A percentile compares a stretch with the other conserved stretches of the same genome.
Evolutionary conservation across 2,113 vertebrate genomes (phyloP).

Genomic region (Laterallus jamaicensis): DNA sequence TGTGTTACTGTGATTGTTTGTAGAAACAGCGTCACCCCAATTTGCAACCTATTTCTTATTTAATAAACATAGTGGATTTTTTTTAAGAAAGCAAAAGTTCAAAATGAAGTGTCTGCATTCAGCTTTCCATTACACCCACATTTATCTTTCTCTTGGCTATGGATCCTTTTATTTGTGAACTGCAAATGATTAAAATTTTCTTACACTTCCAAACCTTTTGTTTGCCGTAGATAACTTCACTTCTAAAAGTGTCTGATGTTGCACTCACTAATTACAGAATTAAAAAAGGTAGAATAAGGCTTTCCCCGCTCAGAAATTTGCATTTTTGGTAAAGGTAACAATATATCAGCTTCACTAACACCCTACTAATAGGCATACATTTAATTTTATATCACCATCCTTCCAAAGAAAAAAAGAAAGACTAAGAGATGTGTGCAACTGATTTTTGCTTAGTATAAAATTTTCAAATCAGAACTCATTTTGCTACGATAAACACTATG

Average conservation of each 20-base stretch:
- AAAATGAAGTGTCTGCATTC: constrained; percentile 20
- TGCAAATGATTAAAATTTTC: constrained; percentile 42
- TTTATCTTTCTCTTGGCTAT: constrained; percentile 9
- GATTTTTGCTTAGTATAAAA: constrained; percentile 52
- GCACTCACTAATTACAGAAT: constrained; percentile 56
- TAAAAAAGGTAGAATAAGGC: constrained; percentile 67
- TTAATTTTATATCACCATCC: constrained; percentile 27
- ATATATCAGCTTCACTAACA: constrained; percentile 43
- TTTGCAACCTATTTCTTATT: constrained; percentile 18
- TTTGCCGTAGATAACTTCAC: constrained; percentile 21
- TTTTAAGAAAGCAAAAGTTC: not conserved
- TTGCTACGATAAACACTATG: constrained; percentile 25
- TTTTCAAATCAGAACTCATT: constrained; percentile 24
- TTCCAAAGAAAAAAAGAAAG: constrained; percentile 6
- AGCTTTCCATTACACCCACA: constrained; percentile 37
- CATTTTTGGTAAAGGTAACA: constrained; percentile 66
- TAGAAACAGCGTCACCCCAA: constrained; percentile 28
- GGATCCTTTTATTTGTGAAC: constrained; percentile 52
- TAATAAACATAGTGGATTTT: not conserved
- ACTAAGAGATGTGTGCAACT: constrained; percentile 28
- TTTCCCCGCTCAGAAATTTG: constrained; percentile 32
- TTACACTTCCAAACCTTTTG: constrained; percentile 46
- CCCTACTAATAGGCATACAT: constrained; percentile 47
- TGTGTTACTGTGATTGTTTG: constrained; percentile 24
- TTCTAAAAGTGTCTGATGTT: constrained; percentile 49